These are phyloP conservation scores for Melanotaenia maccullochi DNA, from an alignment of 2,797 vertebrate genomes.

Conservation along the genomic window DNA sequence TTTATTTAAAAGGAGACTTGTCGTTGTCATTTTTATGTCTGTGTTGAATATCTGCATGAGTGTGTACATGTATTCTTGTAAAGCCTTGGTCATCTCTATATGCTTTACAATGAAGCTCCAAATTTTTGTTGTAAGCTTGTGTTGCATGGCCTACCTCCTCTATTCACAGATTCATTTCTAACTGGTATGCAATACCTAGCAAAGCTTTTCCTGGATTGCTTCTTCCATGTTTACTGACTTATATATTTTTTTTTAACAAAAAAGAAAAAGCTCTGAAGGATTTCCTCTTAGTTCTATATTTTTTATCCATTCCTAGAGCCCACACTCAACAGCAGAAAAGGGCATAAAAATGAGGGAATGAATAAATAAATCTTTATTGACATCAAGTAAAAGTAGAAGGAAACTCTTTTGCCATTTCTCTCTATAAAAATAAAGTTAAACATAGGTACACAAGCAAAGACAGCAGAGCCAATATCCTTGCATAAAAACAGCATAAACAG, in stretches of 20 bases:
- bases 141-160: not conserved
- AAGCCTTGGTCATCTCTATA: not conserved
- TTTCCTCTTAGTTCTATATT: too few species aligned
- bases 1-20: too few species aligned
- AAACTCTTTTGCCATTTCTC: too few species aligned
- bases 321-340: not conserved
- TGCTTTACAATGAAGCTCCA: not conserved
- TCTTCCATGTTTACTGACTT: not conserved
- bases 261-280: not conserved
- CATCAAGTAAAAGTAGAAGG: too few species aligned
- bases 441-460: too few species aligned
- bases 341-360: not conserved
- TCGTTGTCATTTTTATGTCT: too few species aligned
- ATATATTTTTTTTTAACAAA: not conserved
- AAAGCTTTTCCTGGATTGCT: not conserved
- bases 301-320: not conserved
- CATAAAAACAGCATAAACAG: not conserved
- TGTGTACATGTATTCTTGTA: not conserved
- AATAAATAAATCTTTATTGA: too few species aligned
- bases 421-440: too few species aligned
- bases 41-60: too few species aligned
- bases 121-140: not conserved
- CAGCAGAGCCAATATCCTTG: not conserved
- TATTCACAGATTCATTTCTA: not conserved
- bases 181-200: too few species aligned